Evolutionary conservation across 2,113 vertebrate species (phyloP), one percentile per base, ranked within the genome.

Genomic region (Apistogramma diplotaenia): DNA sequence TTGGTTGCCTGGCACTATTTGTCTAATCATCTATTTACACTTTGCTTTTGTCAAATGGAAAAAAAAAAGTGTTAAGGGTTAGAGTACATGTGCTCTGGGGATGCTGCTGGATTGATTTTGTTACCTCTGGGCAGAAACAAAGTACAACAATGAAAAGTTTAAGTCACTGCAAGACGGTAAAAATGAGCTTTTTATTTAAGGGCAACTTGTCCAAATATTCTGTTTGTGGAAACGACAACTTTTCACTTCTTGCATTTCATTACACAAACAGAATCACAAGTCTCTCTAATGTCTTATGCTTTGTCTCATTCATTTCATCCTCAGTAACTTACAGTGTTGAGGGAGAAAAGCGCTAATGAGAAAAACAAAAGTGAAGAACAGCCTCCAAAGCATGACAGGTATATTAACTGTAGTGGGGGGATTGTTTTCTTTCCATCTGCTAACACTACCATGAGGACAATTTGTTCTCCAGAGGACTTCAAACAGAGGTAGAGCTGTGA

Each of bases 401-500:
- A 25, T 55, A 25, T 71, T 75, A 70, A 37, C 35, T 67, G 31
- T 8, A 10, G 57, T 6, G 9, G 23, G 25, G 19, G 15, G 3
- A 33, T 57, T 84, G 57, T 19, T 37, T 61, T 53, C 25, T 15
- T 71, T 54, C 3, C 21, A 74, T 85, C 74, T 82, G 60, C 61
- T 56, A 67, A 79, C 61, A 25, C 33, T 13, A 40, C 37, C 40
- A 54, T 25, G 59, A 81, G 87, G 80, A 88, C 83, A 79, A 75
- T 51, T 79, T 74, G 85, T 83, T 84, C 90, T 85, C 51, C 84
- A 84, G 78, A 79, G 76, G 76, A 81, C 74, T 79, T 61, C 54
- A 82, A 84, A 74, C 81, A 77, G 74, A 87, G 72, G 84, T 84
- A 79, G 27, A 88, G 85, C 77, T 77, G 78, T 19, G 76, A 86